Percentiles rank a stretch among this genome's conserved stretches.
Conservation (phyloP, 2,797 vertebrate genomes). For the Poeciliopsis turneri region DNA sequence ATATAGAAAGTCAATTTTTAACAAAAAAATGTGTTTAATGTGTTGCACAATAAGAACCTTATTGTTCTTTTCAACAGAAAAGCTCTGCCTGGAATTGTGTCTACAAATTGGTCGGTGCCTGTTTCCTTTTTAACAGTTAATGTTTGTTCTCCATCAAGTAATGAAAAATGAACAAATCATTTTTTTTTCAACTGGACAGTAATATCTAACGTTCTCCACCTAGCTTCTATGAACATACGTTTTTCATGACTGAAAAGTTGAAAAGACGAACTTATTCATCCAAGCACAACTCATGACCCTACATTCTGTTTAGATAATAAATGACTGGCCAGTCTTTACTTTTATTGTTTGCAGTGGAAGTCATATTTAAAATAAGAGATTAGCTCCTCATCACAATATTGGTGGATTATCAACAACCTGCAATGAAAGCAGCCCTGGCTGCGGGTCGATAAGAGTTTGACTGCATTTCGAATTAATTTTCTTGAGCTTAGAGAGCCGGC, state of each 20-base stretch:
- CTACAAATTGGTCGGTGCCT: background rate
- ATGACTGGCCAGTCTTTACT: constrained; percentile 59
- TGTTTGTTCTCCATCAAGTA: background rate
- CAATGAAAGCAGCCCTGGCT: constrained; percentile 93
- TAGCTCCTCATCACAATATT: constrained; percentile 96
- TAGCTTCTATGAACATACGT: background rate
- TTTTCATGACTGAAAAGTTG: constrained; percentile 39
- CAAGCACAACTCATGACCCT: constrained; percentile 20
- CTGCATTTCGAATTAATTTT: constrained; percentile 99
- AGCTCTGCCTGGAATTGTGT: background rate
- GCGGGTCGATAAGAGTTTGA: constrained; percentile 97
- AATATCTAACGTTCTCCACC: background rate
- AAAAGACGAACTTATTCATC: constrained; percentile 49
- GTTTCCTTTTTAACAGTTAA: background rate
- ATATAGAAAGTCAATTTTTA: background rate
- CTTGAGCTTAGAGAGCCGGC: constrained; percentile 86
- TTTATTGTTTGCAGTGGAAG: constrained; percentile 71
- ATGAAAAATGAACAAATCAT: background rate
- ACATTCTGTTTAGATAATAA: constrained; percentile 47
- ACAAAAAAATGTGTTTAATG: background rate
- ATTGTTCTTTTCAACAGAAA: background rate
- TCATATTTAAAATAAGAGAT: constrained; percentile 95
- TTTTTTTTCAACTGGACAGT: background rate
- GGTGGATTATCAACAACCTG: constrained; percentile 94
- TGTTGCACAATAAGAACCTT: background rate